A percentile compares a stretch with the other conserved stretches of the same genome.
These are phyloP conservation scores for Pangasius krempfi DNA, from an alignment of 2,797 vertebrate species.

Conservation along the genomic window DNA sequence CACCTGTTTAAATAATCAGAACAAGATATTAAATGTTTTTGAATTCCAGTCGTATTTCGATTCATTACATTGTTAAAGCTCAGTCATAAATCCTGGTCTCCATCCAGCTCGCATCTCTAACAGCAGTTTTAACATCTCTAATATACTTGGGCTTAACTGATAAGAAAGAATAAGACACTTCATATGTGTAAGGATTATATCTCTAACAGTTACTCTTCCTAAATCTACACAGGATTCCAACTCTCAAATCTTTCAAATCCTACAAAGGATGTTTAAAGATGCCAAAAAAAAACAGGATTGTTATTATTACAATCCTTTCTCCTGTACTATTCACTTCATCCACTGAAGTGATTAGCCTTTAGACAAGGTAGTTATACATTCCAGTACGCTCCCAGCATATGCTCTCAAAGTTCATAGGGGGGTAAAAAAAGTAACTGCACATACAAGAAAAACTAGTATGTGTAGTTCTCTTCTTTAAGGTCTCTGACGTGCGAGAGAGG, in stretches of 20 bases:
- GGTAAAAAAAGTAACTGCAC: background rate
- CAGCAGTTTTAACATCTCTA: background rate
- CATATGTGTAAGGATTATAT: background rate
- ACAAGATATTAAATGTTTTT: background rate
- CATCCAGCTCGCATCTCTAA: background rate
- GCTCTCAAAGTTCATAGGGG: background rate
- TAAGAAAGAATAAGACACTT: background rate
- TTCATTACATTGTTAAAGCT: background rate
- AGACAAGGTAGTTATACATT: background rate
- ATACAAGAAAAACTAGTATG: slow-evolving; percentile 42
- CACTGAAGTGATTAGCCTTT: background rate
- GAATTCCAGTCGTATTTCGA: background rate
- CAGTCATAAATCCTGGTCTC: background rate
- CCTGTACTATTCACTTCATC: background rate
- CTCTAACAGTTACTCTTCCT: background rate
- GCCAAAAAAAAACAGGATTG: slow-evolving; percentile 1
- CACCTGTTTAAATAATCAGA: slow-evolving; percentile 8
- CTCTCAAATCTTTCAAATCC: background rate
- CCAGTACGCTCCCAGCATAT: background rate
- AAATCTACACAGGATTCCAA: background rate
- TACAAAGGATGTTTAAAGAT: background rate
- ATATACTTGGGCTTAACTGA: background rate
- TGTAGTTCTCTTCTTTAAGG: slow-evolving; percentile 1
- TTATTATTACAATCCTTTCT: background rate
- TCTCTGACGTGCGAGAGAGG: background rate